Conservation (phyloP, 2,888 invertebrate genomes). For the Deilephila porcellus region DNA sequence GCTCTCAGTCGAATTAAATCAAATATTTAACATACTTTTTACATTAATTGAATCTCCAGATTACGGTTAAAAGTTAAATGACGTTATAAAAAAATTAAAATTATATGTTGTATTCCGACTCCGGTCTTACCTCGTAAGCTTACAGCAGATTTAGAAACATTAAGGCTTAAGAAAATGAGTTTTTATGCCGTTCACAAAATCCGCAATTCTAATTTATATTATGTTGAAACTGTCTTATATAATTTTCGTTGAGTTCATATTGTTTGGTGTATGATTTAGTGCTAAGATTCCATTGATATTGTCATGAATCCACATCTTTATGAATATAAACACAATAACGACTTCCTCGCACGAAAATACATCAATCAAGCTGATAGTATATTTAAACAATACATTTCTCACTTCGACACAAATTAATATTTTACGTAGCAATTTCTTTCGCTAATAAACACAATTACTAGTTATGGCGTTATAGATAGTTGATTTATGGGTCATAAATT, state of each 20-base stretch:
- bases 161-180: constrained; percentile 24
- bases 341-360: constrained; percentile 4
- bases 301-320: not conserved
- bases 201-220: constrained; percentile 22
- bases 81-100: not conserved
- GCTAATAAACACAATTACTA: constrained; percentile 29
- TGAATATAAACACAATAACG: constrained; percentile 13
- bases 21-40: constrained; percentile 18
- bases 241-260: not conserved
- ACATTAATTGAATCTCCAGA: not conserved
- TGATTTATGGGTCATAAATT: constrained; percentile 52
- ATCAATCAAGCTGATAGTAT: constrained; percentile 12
- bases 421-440: constrained; percentile 30
- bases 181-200: constrained; percentile 9
- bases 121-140: constrained; percentile 14
- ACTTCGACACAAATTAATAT: constrained; percentile 28
- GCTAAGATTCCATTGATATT: not conserved
- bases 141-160: constrained; percentile 19
- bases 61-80: not conserved
- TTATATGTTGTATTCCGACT: not conserved
- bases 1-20: constrained; percentile 18
- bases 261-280: not conserved
- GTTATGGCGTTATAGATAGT: constrained; percentile 28
- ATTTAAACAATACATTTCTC: constrained; percentile 2
- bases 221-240: not conserved